Base-by-base conservation (phyloP, 2,113 vertebrate species). In the Xenopus laevis region DNA sequence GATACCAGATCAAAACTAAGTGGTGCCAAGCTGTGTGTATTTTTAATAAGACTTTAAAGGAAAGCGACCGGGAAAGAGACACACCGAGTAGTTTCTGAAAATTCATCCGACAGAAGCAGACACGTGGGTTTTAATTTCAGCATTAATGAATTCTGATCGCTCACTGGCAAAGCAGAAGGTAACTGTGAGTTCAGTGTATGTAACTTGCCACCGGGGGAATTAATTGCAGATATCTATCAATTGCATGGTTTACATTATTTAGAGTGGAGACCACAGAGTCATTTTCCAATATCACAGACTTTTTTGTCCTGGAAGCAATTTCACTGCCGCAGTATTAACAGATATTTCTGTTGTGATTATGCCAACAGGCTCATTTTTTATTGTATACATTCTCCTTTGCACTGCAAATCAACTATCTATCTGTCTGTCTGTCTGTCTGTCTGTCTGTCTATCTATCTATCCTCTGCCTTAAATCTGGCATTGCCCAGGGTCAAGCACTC, bases 121-220 rank as follows among this genome's bases (percentile, higher is more conserved):
- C 64, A 50, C 16, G 63, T 33, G 50, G 64, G 65, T 33, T 75
- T 75, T 68, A 33, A 68, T 76, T 69, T 76, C 66, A 69, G 9
- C n/a, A 63, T 76, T 68, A 18, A n/a, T n/a, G 73, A 62, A 76
- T 76, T 76, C 59, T 69, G 73, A 76, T 76, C 73, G 66, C 59
- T 69, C 59, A 69, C 45, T 61, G 46, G 53, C 69, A 21, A 69
- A 69, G 47, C 59, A 76, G 58, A 76, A 76, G 73, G 73, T 76
- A 76, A 76, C 59, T 23, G 46, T 68, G 46, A 76, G 73, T 76
- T 76, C 73, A 76, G 60, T 13, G 66, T 76, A 68, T 76, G 66
- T 76, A 76, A 76, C 57, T 55, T 76, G 59, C 66, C 58, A 76
- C 73, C 73, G 55, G 52, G n/a, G 40, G 45, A 75, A 75, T 69